Conservation (phyloP, 64 coral and sea anemone species). For the Cladopsammia gracilis region DNA sequence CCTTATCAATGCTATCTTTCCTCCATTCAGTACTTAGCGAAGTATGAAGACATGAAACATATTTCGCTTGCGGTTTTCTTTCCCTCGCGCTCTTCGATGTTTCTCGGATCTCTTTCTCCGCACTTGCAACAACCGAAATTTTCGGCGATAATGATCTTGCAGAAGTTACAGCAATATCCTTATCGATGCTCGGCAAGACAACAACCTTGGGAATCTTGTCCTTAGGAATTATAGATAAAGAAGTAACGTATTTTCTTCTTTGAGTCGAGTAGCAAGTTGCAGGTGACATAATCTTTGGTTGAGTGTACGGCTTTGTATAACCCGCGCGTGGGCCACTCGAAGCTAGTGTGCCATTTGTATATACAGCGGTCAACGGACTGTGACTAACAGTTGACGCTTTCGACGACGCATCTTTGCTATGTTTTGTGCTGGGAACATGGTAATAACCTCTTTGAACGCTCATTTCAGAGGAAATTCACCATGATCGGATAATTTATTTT, state of each 20-base stretch:
- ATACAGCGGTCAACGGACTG: not conserved
- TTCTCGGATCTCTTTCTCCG: not conserved
- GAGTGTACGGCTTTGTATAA: conserved; percentile 6
- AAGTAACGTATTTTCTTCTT: conserved; percentile 18
- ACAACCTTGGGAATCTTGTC: conserved; percentile 35
- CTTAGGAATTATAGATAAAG: conserved; percentile 28
- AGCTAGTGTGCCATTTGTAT: not conserved
- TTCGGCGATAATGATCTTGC: not conserved
- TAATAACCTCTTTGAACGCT: conserved; percentile 19
- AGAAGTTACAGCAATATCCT: conserved; percentile 24
- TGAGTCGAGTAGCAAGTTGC: not conserved
- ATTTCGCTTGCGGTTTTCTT: not conserved
- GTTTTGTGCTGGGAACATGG: not conserved
- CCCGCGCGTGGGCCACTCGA: conserved; percentile 1
- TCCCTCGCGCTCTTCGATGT: not conserved
- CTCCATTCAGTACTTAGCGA: conserved; percentile 49
- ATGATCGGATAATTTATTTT: not conserved
- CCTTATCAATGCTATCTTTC: conserved; percentile 31
- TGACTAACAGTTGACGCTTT: not conserved
- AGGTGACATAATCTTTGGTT: conserved; percentile 52
- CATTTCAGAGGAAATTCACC: not conserved
- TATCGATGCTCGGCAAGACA: conserved; percentile 41
- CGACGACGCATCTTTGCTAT: not conserved
- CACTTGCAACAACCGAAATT: not conserved
- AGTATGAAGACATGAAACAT: conserved; percentile 44